Base-by-base conservation (phyloP, 2,113 vertebrate genomes). In the Phalacrocorax pelagicus region DNA sequence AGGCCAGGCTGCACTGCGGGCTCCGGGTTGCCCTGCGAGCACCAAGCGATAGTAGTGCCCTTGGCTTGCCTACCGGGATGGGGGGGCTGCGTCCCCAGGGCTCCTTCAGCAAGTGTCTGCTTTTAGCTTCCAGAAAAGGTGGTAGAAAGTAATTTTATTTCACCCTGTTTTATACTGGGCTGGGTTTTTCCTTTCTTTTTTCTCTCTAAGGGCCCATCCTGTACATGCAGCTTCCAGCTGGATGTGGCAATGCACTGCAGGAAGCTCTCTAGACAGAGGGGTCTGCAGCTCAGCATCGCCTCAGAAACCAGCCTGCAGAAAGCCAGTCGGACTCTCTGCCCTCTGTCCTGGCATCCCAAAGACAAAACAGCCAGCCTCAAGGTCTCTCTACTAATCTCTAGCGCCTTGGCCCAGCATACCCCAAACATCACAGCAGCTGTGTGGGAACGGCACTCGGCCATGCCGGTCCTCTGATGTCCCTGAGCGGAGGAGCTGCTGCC, bases 11-110 rank as follows among this genome's bases (percentile, higher is more conserved):
- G 36, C n/a, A 51, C 44, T 10, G 9, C 2, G 2, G 72, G 40
- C 58, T 91, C 11, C 0, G 0, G 14, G 19, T 30, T 12, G 3
- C 24, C 32, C 81, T 82, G 61, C 23, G 52, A 69, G 49, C 24
- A 51, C 32, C 2, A 3, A 81, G 61, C 5, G 4, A 30, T 12
- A 65, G 44, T 63, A 73, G 40, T 73, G 67, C 22, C 72, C 54
- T 87, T n/a, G 49, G 24, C 21, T 89, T 57, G 20, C 58, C 59
- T 21, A 1, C 18, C 1, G 2, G 30, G 15, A 49, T 0, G 0
- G 73, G 36, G 34, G 5, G 11, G 63, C 6, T 0, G 0, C 9
- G 2, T 57, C 15, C 22, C 49, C 2, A 2, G 24, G 2, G 2
- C 34, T 92, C 29, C 29, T 26, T 14, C 81, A 93, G 42, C 47